Evolutionary conservation across 2,113 vertebrate genomes (phyloP), one percentile per base, ranked within the genome.

Genomic region (Himantopus leucocephalus): DNA sequence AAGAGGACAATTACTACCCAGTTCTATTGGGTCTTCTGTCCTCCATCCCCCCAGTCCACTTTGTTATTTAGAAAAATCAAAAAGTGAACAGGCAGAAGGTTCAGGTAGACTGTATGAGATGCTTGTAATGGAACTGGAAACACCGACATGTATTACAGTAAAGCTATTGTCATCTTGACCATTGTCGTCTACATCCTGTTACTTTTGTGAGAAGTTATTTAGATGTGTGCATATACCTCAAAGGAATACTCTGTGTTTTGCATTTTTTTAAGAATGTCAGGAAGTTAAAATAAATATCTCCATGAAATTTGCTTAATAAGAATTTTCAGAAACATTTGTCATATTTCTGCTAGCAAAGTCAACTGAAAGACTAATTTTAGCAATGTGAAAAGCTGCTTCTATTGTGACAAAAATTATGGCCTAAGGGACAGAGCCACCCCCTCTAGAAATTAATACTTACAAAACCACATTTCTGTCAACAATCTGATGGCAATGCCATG

Each of bases 381-480:
- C 64, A 87, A 92, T 94, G 73, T 84, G 86, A 82, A 94, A 92
- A 95, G 12, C 85, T 96, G 79, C 50, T 84, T 94, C 72, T 74
- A 74, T 94, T 94, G 56, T 94, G 86, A 96, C 91, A 94, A 94
- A 94, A 96, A 92, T 91, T 94, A 92, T 89, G 94, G 60, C 91
- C 88, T 94, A 76, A 84, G 95, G 95, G 91, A 85, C 79, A 85
- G 76, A 95, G 37, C 83, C 43, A 87, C 34, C 60, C 73, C 86
- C 60, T 87, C 60, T 85, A 91, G 88, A 95, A 95, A 92, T 78
- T 80, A 94, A 76, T 91, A 64, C 56, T 80, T 88, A 67, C 27
- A 94, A 81, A 92, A 22, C 47, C 86, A 70, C 88, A 72, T 94
- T 91, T 94, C 82, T 95, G 56, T 95, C 94, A 95, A 75, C 75